These are phyloP conservation scores for Hemiscyllium ocellatum DNA, from an alignment of 2,113 vertebrate species.

Conservation along the genomic window DNA sequence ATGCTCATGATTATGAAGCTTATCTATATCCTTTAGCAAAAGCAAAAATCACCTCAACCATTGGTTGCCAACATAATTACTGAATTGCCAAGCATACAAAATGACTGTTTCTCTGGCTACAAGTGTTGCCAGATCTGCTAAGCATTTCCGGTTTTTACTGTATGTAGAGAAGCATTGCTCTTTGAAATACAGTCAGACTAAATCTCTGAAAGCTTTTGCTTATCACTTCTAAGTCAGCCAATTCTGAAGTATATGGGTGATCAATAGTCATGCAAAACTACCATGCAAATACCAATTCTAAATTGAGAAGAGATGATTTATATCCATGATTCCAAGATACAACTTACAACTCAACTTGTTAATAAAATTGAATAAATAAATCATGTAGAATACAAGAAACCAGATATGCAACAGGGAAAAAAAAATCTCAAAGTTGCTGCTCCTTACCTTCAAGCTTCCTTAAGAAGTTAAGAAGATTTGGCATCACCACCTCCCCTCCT, in stretches of 20 bases:
- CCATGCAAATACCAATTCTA: background rate
- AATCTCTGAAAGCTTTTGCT: background rate
- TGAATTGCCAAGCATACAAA: background rate
- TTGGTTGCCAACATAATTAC: background rate
- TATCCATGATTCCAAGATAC: background rate
- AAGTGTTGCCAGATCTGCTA: too few species aligned
- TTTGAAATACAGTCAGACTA: background rate
- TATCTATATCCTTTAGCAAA: background rate
- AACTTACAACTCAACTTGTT: background rate
- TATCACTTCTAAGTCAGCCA: background rate
- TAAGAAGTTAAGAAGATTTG: background rate
- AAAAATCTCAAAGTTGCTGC: background rate
- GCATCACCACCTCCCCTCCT: background rate
- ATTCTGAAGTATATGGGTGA: background rate
- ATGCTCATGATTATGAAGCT: background rate
- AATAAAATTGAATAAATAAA: background rate
- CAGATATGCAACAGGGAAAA: background rate
- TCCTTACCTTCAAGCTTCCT: background rate
- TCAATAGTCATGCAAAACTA: background rate
- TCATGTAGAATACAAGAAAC: background rate
- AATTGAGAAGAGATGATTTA: background rate
- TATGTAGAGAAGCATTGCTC: background rate
- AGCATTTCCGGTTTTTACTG: background rate
- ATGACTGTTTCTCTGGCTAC: background rate
- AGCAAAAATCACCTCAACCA: background rate